These are phyloP conservation scores for Porites divaricata DNA, from an alignment of 92 coral and sea anemone species.

Conservation along the genomic window DNA sequence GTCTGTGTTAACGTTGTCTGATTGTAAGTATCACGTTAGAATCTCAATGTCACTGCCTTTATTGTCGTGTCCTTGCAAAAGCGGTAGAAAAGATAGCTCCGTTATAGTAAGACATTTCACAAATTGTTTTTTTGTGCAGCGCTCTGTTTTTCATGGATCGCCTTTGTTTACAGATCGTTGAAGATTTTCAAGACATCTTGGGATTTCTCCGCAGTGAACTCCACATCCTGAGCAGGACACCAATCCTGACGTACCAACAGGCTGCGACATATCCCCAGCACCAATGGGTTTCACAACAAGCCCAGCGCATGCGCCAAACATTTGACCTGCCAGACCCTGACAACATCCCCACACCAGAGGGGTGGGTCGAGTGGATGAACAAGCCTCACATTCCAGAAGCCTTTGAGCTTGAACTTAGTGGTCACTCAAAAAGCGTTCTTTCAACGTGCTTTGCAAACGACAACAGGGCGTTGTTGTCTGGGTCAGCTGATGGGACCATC, in stretches of 20 bases:
- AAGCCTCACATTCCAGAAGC: slow-evolving; percentile 67
- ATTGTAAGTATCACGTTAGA: too few relatives aligned
- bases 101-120: too few relatives aligned
- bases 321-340: slow-evolving; percentile 27
- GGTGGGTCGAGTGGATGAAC: slow-evolving; percentile 74
- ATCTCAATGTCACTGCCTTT: too few relatives aligned
- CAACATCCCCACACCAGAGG: slow-evolving; percentile 51
- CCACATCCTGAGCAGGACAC: slow-evolving; percentile 56
- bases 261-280: slow-evolving; percentile 55
- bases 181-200: slow-evolving; percentile 56
- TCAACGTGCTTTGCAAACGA: slow-evolving; percentile 66
- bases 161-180: not conserved
- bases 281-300: slow-evolving; percentile 59
- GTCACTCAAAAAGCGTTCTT: slow-evolving; percentile 62
- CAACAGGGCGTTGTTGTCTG: slow-evolving; percentile 58
- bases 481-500: slow-evolving; percentile 64
- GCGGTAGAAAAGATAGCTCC: too few relatives aligned
- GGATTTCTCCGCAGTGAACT: slow-evolving; percentile 65
- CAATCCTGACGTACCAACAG: slow-evolving; percentile 66
- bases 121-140: too few relatives aligned
- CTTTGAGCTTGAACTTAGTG: slow-evolving; percentile 63
- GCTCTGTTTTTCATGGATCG: not conserved
- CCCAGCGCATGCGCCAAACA: slow-evolving; percentile 36
- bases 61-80: too few relatives aligned
- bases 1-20: too few relatives aligned